phyloP scores from a whole-genome alignment of 2,888 invertebrate species.

The Crematogaster levior region DNA sequence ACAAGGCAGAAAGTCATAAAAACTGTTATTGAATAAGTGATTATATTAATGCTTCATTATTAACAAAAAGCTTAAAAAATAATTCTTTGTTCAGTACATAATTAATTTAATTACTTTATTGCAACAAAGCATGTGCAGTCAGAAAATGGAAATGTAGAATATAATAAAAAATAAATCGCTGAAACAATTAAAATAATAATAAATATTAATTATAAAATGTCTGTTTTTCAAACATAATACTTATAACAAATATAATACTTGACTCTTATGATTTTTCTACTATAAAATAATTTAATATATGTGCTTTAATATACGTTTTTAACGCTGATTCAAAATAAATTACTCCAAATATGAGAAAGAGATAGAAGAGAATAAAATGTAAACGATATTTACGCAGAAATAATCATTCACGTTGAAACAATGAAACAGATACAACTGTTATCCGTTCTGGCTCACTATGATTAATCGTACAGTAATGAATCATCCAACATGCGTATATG shows the following conservation, averaged over 20 bases:
- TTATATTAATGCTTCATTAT: not conserved
- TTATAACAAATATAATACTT: no score
- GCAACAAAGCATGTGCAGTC: not conserved
- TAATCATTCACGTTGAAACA: not conserved
- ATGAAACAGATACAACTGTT: slow-evolving; percentile 21
- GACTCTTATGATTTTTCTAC: not conserved
- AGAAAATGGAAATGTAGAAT: not conserved
- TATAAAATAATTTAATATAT: not conserved
- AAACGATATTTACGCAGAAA: slow-evolving; percentile 11
- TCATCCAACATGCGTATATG: not conserved
- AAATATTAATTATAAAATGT: slow-evolving; percentile 7
- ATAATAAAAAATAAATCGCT: not conserved
- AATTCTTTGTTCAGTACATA: not conserved
- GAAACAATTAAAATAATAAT: not conserved
- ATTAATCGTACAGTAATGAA: slow-evolving; percentile 29
- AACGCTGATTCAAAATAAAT: slow-evolving; percentile 13
- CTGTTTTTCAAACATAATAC: not conserved
- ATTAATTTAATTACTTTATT: not conserved
- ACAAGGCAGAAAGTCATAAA: not conserved
- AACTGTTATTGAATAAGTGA: not conserved
- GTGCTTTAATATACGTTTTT: not conserved
- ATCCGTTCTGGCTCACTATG: slow-evolving; percentile 12
- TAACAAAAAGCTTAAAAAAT: not conserved
- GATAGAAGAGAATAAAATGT: not conserved
- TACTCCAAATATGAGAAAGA: not conserved